Conservation (phyloP, 2,888 invertebrate genomes). For the Phortica okadai region DNA sequence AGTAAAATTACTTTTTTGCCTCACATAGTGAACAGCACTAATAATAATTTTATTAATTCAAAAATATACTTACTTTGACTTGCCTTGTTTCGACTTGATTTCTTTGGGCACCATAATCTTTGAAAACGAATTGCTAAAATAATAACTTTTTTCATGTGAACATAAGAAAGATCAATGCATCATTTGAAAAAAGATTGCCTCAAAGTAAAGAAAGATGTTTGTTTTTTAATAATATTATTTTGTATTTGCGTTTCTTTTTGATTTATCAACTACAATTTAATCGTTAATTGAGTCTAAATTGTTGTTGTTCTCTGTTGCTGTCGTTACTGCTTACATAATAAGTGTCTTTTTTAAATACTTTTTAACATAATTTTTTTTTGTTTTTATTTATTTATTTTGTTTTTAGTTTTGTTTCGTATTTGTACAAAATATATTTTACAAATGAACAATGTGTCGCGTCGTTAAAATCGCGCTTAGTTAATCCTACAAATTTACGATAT, state of each 20-base stretch:
- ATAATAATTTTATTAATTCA: too few species aligned
- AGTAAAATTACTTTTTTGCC: too few species aligned
- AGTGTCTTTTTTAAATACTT: slow-evolving; percentile 43
- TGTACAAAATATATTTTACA: slow-evolving; percentile 67
- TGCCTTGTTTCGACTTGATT: too few species aligned
- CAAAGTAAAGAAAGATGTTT: not conserved
- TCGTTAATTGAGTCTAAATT: slow-evolving; percentile 70
- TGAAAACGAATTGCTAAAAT: too few species aligned
- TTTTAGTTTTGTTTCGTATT: slow-evolving; percentile 57
- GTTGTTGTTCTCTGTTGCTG: slow-evolving; percentile 48
- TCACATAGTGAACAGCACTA: too few species aligned
- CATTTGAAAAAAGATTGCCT: too few species aligned
- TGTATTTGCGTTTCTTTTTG: slow-evolving; percentile 58
- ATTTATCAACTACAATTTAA: slow-evolving; percentile 69
- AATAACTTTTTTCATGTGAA: too few species aligned
- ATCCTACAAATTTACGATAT: slow-evolving; percentile 27
- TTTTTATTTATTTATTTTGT: slow-evolving; percentile 31
- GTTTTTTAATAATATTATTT: slow-evolving; percentile 61
- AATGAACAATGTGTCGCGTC: slow-evolving; percentile 23
- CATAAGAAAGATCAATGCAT: too few species aligned
- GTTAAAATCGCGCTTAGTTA: too few species aligned
- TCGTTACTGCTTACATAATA: slow-evolving; percentile 65
- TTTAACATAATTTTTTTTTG: slow-evolving; percentile 55
- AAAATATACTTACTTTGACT: too few species aligned
- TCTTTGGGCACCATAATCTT: too few species aligned